Percentiles rank a stretch among this genome's conserved stretches.
Evolutionary conservation across 2,888 invertebrate species (phyloP).

Genomic region (Drosophila gaucha): DNA sequence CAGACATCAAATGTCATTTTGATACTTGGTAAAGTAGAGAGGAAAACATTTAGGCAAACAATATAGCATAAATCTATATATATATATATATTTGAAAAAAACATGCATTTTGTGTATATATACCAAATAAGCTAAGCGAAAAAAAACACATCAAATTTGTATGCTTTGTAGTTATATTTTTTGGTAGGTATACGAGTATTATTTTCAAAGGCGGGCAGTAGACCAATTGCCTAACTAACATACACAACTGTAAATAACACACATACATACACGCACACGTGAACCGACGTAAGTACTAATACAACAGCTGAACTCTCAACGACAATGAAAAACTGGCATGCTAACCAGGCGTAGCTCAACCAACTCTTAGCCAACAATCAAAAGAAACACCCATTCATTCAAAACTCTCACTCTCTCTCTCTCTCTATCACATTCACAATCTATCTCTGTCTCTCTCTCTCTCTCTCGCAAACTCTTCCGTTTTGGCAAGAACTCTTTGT

Average conservation of each 20-base stretch:
- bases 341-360: slow-evolving; percentile 36
- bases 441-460: slow-evolving; percentile 24
- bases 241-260: slow-evolving; percentile 64
- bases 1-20: slow-evolving; percentile 56
- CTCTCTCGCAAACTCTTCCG: slow-evolving; percentile 35
- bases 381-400: slow-evolving; percentile 31
- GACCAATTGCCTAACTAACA: slow-evolving; percentile 22
- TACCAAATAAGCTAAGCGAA: slow-evolving; percentile 35
- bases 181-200: slow-evolving; percentile 45
- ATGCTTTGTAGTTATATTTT: slow-evolving; percentile 44
- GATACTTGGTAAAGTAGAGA: slow-evolving; percentile 63
- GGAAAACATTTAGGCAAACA: slow-evolving; percentile 40
- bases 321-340: slow-evolving; percentile 52
- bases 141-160: slow-evolving; percentile 2
- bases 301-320: slow-evolving; percentile 31
- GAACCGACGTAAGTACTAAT: slow-evolving; percentile 71
- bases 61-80: slow-evolving; percentile 9
- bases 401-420: slow-evolving; percentile 16
- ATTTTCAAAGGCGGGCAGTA: slow-evolving; percentile 20
- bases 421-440: slow-evolving; percentile 17
- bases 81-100: slow-evolving; percentile 3
- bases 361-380: slow-evolving; percentile 32
- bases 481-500: slow-evolving; percentile 70
- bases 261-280: slow-evolving; percentile 39
- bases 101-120: slow-evolving; percentile 30